phyloP scores from a whole-genome alignment of 2,113 vertebrate species.

The Heterochromis multidens region DNA sequence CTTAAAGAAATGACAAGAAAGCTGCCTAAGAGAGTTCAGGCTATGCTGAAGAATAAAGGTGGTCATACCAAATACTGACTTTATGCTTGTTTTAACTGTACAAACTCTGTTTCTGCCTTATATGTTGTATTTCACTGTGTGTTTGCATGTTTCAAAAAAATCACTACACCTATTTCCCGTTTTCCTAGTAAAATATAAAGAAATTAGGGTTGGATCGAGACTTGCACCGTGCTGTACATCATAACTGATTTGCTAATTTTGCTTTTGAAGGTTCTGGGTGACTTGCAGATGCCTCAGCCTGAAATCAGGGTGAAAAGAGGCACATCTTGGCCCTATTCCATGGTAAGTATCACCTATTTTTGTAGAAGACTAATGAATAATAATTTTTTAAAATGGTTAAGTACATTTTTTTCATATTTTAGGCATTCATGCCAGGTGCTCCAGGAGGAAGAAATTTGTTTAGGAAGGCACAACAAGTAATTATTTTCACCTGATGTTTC shows the following conservation, averaged over 20 bases:
- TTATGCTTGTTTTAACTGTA: neutral
- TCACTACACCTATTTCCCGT: neutral
- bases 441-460: slow-evolving; percentile 49
- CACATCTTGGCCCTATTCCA: slow-evolving; percentile 27
- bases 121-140: neutral
- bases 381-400: accelerated
- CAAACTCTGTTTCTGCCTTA: neutral
- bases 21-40: too few relatives aligned
- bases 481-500: neutral
- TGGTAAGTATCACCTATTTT: slow-evolving; percentile 52
- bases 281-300: slow-evolving; percentile 26
- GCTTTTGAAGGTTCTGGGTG: slow-evolving; percentile 5
- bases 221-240: neutral
- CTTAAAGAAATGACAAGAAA: too few relatives aligned
- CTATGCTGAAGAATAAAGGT: neutral
- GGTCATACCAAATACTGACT: neutral
- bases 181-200: neutral
- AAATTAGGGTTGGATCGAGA: neutral
- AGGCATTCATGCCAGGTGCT: slow-evolving; percentile 70
- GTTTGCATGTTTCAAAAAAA: neutral
- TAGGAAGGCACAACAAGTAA: slow-evolving; percentile 56
- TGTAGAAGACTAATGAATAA: neutral
- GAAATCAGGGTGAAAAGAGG: slow-evolving; percentile 62
- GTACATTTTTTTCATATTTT: neutral
- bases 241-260: neutral